phyloP scores from a whole-genome alignment of 92 coral and sea anemone species.

The Phenganax marumi region DNA sequence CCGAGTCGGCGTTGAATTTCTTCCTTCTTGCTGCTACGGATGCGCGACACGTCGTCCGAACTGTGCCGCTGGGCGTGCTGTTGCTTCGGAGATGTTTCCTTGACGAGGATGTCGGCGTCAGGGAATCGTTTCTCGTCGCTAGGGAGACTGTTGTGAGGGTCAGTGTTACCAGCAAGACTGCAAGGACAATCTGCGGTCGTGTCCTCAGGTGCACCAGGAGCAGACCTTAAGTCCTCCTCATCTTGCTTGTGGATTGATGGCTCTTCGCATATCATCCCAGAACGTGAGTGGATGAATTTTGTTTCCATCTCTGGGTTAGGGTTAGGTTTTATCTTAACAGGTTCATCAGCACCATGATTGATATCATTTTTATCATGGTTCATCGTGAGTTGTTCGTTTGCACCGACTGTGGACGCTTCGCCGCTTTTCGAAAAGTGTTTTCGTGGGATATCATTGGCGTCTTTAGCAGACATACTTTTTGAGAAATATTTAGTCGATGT shows the following conservation, averaged over 20 bases:
- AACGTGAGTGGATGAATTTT: not conserved
- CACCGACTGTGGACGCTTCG: not conserved
- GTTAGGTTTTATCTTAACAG: slow-evolving; percentile 8
- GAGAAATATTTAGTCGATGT: slow-evolving; percentile 27
- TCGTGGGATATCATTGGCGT: slow-evolving; percentile 10
- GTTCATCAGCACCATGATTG: not conserved
- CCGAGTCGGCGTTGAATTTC: slow-evolving; percentile 41
- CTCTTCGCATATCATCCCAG: not conserved
- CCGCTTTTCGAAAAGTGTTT: not conserved
- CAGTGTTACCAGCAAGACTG: not conserved
- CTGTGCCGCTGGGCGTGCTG: slow-evolving; percentile 18
- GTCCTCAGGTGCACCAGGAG: not conserved
- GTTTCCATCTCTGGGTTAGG: not conserved
- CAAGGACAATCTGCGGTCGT: slow-evolving; percentile 1
- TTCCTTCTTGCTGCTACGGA: slow-evolving; percentile 17
- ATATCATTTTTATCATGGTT: not conserved
- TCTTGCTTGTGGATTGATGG: not conserved
- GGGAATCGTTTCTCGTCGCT: not conserved
- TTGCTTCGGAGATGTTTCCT: not conserved
- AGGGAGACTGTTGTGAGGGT: not conserved
- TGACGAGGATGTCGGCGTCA: not conserved
- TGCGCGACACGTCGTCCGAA: slow-evolving; percentile 12
- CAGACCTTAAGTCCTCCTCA: not conserved
- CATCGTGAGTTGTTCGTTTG: not conserved
- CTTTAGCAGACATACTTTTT: slow-evolving; percentile 31